Percentiles rank a stretch among this genome's conserved stretches.
phyloP scores from a whole-genome alignment of 2,797 vertebrate genomes.

The Hipposideros larvatus region DNA sequence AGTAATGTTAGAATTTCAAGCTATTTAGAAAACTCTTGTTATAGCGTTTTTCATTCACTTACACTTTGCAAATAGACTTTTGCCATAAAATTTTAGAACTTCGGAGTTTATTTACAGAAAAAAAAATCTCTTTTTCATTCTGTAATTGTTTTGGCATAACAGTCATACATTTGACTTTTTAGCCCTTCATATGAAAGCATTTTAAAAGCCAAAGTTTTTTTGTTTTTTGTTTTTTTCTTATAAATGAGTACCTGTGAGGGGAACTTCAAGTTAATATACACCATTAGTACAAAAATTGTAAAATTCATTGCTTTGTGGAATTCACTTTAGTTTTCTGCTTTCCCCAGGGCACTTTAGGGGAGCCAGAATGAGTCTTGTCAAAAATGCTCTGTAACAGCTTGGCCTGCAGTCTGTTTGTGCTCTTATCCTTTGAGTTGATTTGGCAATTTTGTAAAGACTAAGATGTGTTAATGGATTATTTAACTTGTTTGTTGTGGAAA shows the following conservation, averaged over 20 bases:
- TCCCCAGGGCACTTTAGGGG: slow-evolving; percentile 19
- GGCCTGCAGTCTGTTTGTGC: slow-evolving; percentile 74
- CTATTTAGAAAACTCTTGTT: slow-evolving; percentile 26
- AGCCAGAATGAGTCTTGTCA: slow-evolving; percentile 71
- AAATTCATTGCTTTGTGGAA: slow-evolving; percentile 33
- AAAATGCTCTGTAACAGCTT: slow-evolving; percentile 71
- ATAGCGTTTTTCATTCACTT: slow-evolving; percentile 25
- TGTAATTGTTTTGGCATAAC: not conserved
- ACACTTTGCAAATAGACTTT: slow-evolving; percentile 16
- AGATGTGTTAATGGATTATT: slow-evolving; percentile 80
- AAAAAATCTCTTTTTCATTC: not conserved
- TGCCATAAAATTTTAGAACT: slow-evolving; percentile 22
- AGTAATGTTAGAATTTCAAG: not conserved
- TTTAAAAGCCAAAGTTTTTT: slow-evolving; percentile 45
- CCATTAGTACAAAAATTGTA: not conserved
- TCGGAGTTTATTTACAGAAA: slow-evolving; percentile 13
- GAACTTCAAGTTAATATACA: slow-evolving; percentile 1
- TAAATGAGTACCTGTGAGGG: not conserved
- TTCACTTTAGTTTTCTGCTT: slow-evolving; percentile 18
- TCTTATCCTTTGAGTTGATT: slow-evolving; percentile 74
- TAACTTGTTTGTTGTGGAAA: slow-evolving; percentile 81
- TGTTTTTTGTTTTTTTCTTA: not conserved
- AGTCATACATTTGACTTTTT: slow-evolving; percentile 19
- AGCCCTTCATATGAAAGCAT: not conserved
- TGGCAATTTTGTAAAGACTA: slow-evolving; percentile 76